These are phyloP conservation scores for Caenorhabditis auriculariae DNA, from an alignment of 2,888 invertebrate species.

Conservation along the genomic window DNA sequence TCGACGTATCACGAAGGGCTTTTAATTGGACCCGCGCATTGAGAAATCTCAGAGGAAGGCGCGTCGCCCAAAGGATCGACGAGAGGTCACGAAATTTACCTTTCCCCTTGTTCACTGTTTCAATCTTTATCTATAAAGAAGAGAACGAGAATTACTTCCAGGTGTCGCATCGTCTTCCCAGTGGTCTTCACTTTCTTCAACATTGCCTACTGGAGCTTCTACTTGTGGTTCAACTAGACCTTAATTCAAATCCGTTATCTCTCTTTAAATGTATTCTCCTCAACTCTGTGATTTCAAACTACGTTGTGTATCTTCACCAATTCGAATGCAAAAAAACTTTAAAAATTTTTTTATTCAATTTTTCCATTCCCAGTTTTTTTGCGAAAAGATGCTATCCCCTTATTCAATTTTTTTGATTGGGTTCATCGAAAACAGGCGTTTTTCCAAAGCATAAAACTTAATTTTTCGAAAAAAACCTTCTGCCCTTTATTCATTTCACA, in stretches of 20 bases:
- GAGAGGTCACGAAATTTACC: slow-evolving; percentile 23
- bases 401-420: no score
- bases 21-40: slow-evolving; percentile 52
- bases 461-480: no score
- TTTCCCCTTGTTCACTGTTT: not conserved
- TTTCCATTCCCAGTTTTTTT: no score
- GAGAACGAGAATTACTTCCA: slow-evolving; percentile 9
- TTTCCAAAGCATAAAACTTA: no score
- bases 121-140: not conserved
- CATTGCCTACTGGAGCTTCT: slow-evolving; percentile 56
- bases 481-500: no score
- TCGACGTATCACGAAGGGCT: slow-evolving; percentile 52
- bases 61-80: slow-evolving; percentile 58
- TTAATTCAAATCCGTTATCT: not conserved
- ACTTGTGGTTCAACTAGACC: slow-evolving; percentile 41
- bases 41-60: slow-evolving; percentile 54
- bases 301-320: no score
- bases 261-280: no score
- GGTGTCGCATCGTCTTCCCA: slow-evolving; percentile 56
- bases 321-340: no score
- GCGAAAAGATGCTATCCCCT: no score
- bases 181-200: slow-evolving; percentile 59
- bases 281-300: no score
- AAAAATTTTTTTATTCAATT: no score
- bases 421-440: no score